Evolutionary conservation across 2,113 vertebrate genomes (phyloP), one percentile per base, ranked within the genome.

Genomic region (Dasyornis broadbenti): DNA sequence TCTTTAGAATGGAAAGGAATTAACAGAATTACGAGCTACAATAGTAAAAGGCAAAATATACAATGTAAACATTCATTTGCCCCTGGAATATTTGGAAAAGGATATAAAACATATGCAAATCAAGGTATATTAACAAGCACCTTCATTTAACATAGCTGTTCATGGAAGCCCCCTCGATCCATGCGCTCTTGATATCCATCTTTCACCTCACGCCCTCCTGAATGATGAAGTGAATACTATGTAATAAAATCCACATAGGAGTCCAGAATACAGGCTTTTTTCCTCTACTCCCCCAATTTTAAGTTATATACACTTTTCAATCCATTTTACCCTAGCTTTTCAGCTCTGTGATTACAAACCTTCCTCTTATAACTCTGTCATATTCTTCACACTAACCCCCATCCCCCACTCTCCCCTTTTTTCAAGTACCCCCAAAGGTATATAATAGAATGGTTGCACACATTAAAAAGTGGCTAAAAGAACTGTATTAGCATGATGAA

Each of bases 401-500:
- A 95, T 26, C 93, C 91, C 61, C 61, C 77, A 49, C 50, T 39
- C 60, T 69, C 91, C 60, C 45, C 84, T 94, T 96, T 95, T 79
- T 66, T 16, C 35, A 92, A 84, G 60, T 37, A 94, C 85, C 89
- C 85, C 83, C 86, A 79, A 83, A 86, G 94, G 94, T 76, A 91
- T 15, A 86, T 60, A 96, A 97, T 52, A 39, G 80, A 96, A 81
- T 47, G 78, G 93, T 86, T 60, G 59, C 70, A 87, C 88, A 86
- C 72, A 76, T 72, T 50, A 95, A 94, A 88, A 92, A 96, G 73
- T 89, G 56, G 79, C 81, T 93, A 76, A 96, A 96, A 97, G 93
- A 96, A 96, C 93, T 63, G 68, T 94, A 95, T 87, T 54, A 83
- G 88, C 92, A 96, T 92, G 94, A 90, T 90, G 95, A 95, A 97